Evolutionary conservation across 2,113 vertebrate species (phyloP), one percentile per base, ranked within the genome.

Genomic region (Bubo scandiacus): DNA sequence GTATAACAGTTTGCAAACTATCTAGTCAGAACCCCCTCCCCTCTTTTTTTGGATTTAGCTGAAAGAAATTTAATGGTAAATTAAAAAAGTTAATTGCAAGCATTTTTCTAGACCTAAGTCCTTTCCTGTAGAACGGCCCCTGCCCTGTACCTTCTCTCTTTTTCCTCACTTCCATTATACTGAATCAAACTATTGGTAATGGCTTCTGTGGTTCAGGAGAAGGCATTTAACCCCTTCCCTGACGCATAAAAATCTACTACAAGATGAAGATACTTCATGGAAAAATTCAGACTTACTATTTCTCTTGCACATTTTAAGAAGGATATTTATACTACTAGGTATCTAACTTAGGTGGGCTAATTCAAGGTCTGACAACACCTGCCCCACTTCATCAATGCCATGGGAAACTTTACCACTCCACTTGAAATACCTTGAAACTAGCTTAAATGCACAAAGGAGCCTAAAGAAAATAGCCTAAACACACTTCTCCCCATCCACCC

Each of bases 401-500:
- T n/a, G 42, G 45, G 22, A 52, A 42, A 32, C 26, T 52, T 81
- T 68, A 84, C 15, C 11, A 54, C 32, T 7, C 36, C 25, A 9
- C 20, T 36, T 85, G 43, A 67, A 78, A 54, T 59, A 38, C 21
- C 81, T 79, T 58, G 57, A 78, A 49, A 55, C 22, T 65, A 85
- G 17, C 27, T 62, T 45, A 52, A 42, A 13, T 1, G 1, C 59
- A 7, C 1, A 2, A 21, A 49, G 25, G 21, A 55, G 7, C 22
- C 40, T 62, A 30, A 78, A 55, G 11, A n/a, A 62, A 88, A 20
- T 18, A 58, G n/a, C 34, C 30, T 73, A 20, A 66, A 30, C 29
- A 16, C 26, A 4, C 19, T 63, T 63, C 26, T 47, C n/a, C 54
- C 21, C 51, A n/a, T 38, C 75, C 52, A 67, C 6, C 18, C 6